Base-by-base conservation (phyloP, 2,797 vertebrate genomes). In the Cynodonichthys magdalenae region DNA sequence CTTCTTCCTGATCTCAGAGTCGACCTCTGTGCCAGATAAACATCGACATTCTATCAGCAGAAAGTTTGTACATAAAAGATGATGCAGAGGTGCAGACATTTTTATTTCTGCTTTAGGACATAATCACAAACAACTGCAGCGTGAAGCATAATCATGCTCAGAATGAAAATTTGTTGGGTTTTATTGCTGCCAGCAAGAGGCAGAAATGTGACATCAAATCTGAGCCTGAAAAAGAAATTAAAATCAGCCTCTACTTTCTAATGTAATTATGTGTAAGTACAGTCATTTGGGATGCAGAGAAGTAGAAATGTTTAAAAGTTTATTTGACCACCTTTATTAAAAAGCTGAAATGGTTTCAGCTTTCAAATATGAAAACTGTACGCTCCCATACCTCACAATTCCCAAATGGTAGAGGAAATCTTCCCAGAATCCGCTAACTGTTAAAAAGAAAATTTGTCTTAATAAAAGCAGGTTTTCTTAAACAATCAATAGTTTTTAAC, bases 391-490 rank as follows among this genome's bases (percentile, higher is more conserved):
- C 93, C 94, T 92, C 12, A 93, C 61, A 57, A 94, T 90, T 44
- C 95, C 94, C 42, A 93, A 53, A 62, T 91, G 90, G 80, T 89
- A 90, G 45, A 95, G 75, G 34, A 92, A 42, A 1, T 83, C 82
- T 57, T 94, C 91, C 92, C 91, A 89, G 41, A 79, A 44, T 1
- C 87, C 85, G 7, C 77, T 94, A 27, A 80, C 93, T 93, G 86
- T 71, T 59, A 44, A 69, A 69, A 63, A 72, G 66, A 8, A 59
- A 12, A 67, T 6, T 4, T 58, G 1, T 54, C 28, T 3, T 2
- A 49, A 18, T 19, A 20, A 58, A 28, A 17, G n/a, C 1, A 6
- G 2, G 12, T 55, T 47, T 36, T 55, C 2, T 8, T 41, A 31
- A 46, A 24, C 3, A 6, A 28, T 1, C 11, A 1, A 18, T 51